Evolutionary conservation across 2,113 vertebrate genomes (phyloP).

Genomic region (Chamaetylas fuelleborni): DNA sequence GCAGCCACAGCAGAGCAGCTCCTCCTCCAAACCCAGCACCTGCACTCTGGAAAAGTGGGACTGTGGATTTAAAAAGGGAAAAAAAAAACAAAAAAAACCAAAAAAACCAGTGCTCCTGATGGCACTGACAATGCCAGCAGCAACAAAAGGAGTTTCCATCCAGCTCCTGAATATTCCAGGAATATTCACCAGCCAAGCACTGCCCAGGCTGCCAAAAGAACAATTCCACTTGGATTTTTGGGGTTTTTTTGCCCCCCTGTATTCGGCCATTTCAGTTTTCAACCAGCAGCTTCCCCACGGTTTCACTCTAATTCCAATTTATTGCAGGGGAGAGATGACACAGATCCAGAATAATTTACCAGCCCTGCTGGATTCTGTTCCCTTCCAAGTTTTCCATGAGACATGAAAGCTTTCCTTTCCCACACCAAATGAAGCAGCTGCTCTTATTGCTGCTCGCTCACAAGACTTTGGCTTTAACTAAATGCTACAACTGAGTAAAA

Average conservation of each 20-base stretch:
- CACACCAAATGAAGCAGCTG: background rate
- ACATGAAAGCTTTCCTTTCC: conserved; percentile 5
- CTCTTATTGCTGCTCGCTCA: background rate
- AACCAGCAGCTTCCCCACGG: background rate
- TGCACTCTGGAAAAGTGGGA: background rate
- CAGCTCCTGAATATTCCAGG: background rate
- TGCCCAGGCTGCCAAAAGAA: background rate
- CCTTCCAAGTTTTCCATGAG: background rate
- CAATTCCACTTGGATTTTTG: background rate
- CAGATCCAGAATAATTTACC: background rate
- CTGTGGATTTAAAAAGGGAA: accelerated
- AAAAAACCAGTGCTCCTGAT: background rate
- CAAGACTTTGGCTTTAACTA: background rate
- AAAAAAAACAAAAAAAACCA: background rate
- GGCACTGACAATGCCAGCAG: background rate
- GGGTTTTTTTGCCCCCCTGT: accelerated
- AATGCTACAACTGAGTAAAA: background rate
- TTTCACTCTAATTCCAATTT: background rate
- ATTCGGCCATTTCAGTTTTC: background rate
- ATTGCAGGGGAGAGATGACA: conserved; percentile 6
- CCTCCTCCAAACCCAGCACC: background rate
- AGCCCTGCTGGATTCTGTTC: background rate
- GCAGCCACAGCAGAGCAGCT: background rate
- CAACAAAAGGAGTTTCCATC: background rate
- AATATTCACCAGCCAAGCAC: background rate